Base-by-base conservation (phyloP, 1,140 invertebrate genomes). In the Lucilia sericata region DNA sequence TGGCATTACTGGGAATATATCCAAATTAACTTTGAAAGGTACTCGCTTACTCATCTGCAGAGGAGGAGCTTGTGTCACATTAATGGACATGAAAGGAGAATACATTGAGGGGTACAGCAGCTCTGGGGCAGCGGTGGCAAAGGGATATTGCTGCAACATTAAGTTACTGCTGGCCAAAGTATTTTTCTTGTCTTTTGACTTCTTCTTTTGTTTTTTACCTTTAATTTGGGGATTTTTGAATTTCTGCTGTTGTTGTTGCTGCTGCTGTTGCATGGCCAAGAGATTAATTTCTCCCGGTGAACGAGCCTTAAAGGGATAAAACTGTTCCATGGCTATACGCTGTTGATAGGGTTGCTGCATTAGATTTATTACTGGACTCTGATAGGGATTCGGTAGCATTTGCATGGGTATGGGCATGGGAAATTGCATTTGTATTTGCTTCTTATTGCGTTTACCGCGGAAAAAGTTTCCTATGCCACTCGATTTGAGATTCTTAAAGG, bases 381-480 rank as follows among this genome's bases (percentile, higher is more conserved):
- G 84, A 30, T 76, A 84, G 1, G 70, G 47, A 42, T 83, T 83
- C 34, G 81, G 30, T 60, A 82, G 42, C 60, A 82, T 82, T n/a
- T 74, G 86, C 83, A 87, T 82, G 5, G 84, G 65, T 74, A 88
- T 85, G 10, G 87, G 85, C 51, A 88, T 84, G 0, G 89, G 89
- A 0, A 88, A 88, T 81, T 51, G 86, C 19, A 90, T 85, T 60
- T 89, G 89, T 86, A 90, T 87, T 80, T 89, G 88, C 60, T 90
- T 90, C 83, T 90, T 90, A 83, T 88, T 78, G 2, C 89, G 87
- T 74, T 90, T 90, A 14, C 88, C 86, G 3, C 89, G 85, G 21
- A 90, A 89, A 51, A 90, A 90, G 70, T 90, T 90, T 0, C 87
- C 89, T 0, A 90, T 87, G 0, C 89, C 89, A 13, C 89, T 90